phyloP scores from a whole-genome alignment of 2,888 invertebrate genomes.

The Diabrotica balteata region DNA sequence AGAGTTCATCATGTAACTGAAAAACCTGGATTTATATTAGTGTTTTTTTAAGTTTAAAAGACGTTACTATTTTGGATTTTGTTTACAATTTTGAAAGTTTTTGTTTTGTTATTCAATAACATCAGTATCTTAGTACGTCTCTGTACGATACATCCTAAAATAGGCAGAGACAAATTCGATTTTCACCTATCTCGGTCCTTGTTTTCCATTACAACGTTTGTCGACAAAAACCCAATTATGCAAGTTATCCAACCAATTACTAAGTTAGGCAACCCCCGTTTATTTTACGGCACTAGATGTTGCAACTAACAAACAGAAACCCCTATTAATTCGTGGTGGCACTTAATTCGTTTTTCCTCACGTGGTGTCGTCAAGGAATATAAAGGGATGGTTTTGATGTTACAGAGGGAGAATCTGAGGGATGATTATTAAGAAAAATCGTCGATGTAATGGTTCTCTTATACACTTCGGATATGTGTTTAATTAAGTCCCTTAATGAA shows the following conservation, averaged over 20 bases:
- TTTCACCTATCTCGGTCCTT: constrained; percentile 24
- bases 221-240: constrained; percentile 51
- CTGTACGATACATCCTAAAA: not conserved
- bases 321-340: constrained; percentile 27
- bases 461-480: no score
- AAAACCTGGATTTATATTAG: no score
- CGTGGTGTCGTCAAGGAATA: constrained; percentile 19
- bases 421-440: constrained; percentile 7
- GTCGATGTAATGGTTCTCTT: not conserved
- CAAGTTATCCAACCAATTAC: constrained; percentile 51
- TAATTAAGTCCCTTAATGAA: no score
- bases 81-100: no score
- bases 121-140: no score
- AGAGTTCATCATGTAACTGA: no score
- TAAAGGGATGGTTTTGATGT: constrained; percentile 10
- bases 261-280: constrained; percentile 42
- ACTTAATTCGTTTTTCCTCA: constrained; percentile 26
- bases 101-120: no score
- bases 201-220: constrained; percentile 37
- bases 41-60: no score
- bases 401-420: not conserved
- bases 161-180: constrained; percentile 29
- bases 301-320: constrained; percentile 14
- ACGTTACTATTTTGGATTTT: no score
- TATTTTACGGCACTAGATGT: constrained; percentile 43